Evolutionary conservation across 2,888 invertebrate genomes (phyloP).

Genomic region (Nephrotoma appendiculata): DNA sequence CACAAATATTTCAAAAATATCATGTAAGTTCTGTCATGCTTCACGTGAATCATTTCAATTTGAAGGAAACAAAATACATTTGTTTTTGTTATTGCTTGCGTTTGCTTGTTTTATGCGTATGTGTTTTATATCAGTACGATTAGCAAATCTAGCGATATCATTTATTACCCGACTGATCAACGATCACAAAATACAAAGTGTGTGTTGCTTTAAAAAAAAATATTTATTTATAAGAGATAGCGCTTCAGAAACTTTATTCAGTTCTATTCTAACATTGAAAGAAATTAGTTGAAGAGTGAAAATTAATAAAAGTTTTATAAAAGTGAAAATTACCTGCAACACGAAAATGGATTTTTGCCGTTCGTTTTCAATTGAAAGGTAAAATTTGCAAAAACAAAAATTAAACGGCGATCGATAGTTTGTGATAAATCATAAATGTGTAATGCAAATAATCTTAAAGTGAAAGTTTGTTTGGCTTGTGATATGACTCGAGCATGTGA

Average conservation of each 20-base stretch:
- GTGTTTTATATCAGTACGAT: not conserved
- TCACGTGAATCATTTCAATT: not conserved
- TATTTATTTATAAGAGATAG: not conserved
- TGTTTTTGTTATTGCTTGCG: not conserved
- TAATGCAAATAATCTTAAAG: no score
- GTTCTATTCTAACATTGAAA: not conserved
- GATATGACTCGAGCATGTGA: no score
- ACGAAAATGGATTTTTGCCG: not conserved
- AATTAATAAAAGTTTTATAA: not conserved
- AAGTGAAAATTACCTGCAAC: not conserved
- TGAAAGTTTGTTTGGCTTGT: no score
- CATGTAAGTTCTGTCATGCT: not conserved
- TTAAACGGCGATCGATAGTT: no score
- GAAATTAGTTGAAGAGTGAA: not conserved
- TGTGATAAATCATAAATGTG: no score
- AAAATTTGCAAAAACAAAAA: not conserved
- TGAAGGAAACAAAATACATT: not conserved
- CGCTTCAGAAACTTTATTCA: not conserved
- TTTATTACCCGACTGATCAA: not conserved
- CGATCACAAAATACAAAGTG: not conserved
- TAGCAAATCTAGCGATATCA: not conserved
- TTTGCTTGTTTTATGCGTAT: not conserved
- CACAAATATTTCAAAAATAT: not conserved
- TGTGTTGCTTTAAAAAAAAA: not conserved
- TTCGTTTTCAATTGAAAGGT: not conserved